Percentiles rank a stretch among this genome's conserved stretches.
Conservation (phyloP, 1,140 invertebrate genomes). For the Zophobas atratus region DNA sequence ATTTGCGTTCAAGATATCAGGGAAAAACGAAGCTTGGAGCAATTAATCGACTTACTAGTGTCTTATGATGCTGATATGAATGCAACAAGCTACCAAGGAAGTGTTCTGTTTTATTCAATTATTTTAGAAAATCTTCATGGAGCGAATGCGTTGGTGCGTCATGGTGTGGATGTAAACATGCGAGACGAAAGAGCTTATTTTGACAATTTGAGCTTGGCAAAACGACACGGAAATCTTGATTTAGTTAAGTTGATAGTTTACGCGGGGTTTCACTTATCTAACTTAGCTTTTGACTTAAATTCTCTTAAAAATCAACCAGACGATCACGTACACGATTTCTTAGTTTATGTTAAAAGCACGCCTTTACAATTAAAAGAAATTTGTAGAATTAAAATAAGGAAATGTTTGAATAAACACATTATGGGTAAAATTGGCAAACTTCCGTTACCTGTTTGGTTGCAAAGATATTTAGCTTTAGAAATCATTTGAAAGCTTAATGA, state of each 20-base stretch:
- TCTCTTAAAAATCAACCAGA: conserved; percentile 58
- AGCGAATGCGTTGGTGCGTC: conserved; percentile 59
- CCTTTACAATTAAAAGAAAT: conserved; percentile 69
- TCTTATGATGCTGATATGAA: conserved; percentile 68
- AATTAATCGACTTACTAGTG: conserved; percentile 69
- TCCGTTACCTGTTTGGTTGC: conserved; percentile 64
- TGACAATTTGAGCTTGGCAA: conserved; percentile 68
- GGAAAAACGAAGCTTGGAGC: conserved; percentile 64
- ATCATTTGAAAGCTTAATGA: conserved; percentile 50
- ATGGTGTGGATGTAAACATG: conserved; percentile 65
- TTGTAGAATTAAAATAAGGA: conserved; percentile 68
- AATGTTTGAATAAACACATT: conserved; percentile 60
- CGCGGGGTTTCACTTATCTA: conserved; percentile 63
- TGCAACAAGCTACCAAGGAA: conserved; percentile 68
- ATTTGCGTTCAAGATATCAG: conserved; percentile 69
- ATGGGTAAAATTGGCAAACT: conserved; percentile 63
- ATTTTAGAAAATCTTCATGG: conserved; percentile 60
- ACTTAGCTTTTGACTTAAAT: conserved; percentile 61
- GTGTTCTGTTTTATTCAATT: conserved; percentile 64
- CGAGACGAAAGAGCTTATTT: conserved; percentile 61
- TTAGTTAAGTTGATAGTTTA: conserved; percentile 64
- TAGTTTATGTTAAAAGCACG: conserved; percentile 65
- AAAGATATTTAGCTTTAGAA: conserved; percentile 64
- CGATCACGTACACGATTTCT: conserved; percentile 62
- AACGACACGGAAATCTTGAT: conserved; percentile 65